Conservation (phyloP, 2,888 invertebrate species). For the Thymelicus lineola region DNA sequence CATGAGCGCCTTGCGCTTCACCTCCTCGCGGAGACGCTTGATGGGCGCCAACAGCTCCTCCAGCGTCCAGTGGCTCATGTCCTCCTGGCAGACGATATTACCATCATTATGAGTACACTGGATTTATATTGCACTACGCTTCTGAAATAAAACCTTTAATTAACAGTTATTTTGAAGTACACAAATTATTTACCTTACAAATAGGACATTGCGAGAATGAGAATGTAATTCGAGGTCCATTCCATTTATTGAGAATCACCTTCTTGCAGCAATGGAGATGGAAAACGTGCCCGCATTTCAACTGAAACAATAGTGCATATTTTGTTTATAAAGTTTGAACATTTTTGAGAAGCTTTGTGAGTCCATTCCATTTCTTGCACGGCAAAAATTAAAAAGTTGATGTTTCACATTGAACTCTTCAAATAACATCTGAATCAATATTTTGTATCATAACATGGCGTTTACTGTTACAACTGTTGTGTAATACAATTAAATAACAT, state of each 20-base stretch:
- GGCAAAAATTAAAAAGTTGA: neutral
- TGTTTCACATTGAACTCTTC: no score
- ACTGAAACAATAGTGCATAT: conserved; percentile 69
- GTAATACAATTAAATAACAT: no score
- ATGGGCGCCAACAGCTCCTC: conserved; percentile 92
- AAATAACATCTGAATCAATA: no score
- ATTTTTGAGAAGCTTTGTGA: no score
- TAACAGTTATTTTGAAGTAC: no score
- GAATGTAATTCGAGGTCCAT: conserved; percentile 97
- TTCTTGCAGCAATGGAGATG: conserved; percentile 96
- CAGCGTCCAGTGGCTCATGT: conserved; percentile 93
- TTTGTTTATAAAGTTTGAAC: no score
- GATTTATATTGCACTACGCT: neutral
- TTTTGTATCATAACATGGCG: no score
- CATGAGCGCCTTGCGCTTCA: conserved; percentile 87
- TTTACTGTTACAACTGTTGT: no score
- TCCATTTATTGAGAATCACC: conserved; percentile 95
- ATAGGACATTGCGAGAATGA: conserved; percentile 98
- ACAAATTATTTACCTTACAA: conserved; percentile 89
- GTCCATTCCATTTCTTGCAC: no score
- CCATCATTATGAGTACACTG: no score
- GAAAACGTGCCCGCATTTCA: conserved; percentile 98
- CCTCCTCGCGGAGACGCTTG: conserved; percentile 66
- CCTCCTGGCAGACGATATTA: conserved; percentile 77
- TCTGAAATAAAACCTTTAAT: neutral